phyloP scores from a whole-genome alignment of 2,888 invertebrate species.

The Lasioglossum marginatum region DNA sequence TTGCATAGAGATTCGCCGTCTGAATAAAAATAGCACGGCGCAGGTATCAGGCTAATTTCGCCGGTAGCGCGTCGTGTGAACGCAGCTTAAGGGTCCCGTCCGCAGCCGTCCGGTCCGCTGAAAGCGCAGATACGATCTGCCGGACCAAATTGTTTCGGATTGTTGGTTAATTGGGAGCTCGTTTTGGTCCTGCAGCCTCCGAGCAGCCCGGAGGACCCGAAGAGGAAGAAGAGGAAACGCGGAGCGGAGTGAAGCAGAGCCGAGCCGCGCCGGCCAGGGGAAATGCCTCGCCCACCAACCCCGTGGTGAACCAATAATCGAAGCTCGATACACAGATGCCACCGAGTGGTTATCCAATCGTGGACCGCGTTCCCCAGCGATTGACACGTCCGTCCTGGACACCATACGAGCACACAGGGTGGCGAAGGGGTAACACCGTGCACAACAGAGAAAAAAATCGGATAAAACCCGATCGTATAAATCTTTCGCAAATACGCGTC shows the following conservation, averaged over 20 bases:
- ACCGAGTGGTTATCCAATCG: conserved; percentile 72
- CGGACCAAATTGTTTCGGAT: conserved; percentile 82
- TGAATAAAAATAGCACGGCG: neutral
- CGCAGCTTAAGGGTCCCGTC: conserved; percentile 42
- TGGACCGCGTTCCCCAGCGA: conserved; percentile 63
- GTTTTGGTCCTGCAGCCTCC: conserved; percentile 73
- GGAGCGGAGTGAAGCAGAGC: conserved; percentile 24
- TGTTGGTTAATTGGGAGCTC: conserved; percentile 83
- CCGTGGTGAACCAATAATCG: conserved; percentile 76
- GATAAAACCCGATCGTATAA: conserved; percentile 29
- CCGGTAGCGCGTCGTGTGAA: conserved; percentile 43
- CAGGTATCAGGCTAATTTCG: neutral
- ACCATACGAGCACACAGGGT: conserved; percentile 9
- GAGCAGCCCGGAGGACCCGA: conserved; percentile 35
- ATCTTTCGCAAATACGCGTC: conserved; percentile 54
- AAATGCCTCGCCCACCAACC: conserved; percentile 77
- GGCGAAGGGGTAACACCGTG: conserved; percentile 18
- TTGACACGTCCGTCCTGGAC: conserved; percentile 55
- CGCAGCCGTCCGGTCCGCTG: conserved; percentile 29
- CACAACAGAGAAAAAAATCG: conserved; percentile 5
- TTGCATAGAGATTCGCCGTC: neutral
- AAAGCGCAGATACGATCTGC: conserved; percentile 77
- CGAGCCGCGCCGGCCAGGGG: conserved; percentile 8
- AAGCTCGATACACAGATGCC: conserved; percentile 69
- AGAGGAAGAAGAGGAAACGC: conserved; percentile 51